Evolutionary conservation across 2,113 vertebrate genomes (phyloP), one percentile per base, ranked within the genome.

Genomic region (Pogona vitticeps): DNA sequence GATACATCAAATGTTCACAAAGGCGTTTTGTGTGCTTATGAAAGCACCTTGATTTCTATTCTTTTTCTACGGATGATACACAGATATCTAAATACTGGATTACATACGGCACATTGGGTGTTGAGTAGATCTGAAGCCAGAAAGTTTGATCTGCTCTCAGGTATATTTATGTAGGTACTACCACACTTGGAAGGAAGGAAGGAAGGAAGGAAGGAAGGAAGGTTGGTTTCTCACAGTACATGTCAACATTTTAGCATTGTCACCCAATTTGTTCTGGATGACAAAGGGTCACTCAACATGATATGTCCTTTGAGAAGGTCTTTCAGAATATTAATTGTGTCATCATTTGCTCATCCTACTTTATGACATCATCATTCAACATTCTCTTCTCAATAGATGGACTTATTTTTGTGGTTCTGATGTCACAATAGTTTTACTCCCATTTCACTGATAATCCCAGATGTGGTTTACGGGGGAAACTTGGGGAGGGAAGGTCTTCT

Each of bases 41-140:
- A 68, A 78, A 58, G 84, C 63, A 70, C n/a, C 75, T 59, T 58
- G 26, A 76, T 76, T 84, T 63, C 72, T 58, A 63, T 84, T 84
- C 31, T n/a, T 13, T 52, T 38, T 58, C 42, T 13, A 36, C 26
- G 70, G 40, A 70, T 70, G 23, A 33, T 70, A 31, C 67, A 56
- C 20, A 28, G 7, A 8, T 28, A 21, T 65, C 6, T 21, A 65
- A 14, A 23, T 70, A 67, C 42, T 56, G 28, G 18, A 38, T 56
- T 85, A 10, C 46, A 68, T 21, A 10, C n/a, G n/a, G n/a, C n/a
- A n/a, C 40, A 68, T 36, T 78, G 75, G 33, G 33, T 31, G 52
- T 38, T 58, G 46, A 31, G 63, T 31, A 68, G 42, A 10, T 58
- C 17, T n/a, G 18, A 56, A 28, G 14, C 56, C 14, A 68, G n/a